Evolutionary conservation across 2,797 vertebrate genomes (phyloP), one percentile per base, ranked within the genome.

Genomic region (Pangasius macronema): DNA sequence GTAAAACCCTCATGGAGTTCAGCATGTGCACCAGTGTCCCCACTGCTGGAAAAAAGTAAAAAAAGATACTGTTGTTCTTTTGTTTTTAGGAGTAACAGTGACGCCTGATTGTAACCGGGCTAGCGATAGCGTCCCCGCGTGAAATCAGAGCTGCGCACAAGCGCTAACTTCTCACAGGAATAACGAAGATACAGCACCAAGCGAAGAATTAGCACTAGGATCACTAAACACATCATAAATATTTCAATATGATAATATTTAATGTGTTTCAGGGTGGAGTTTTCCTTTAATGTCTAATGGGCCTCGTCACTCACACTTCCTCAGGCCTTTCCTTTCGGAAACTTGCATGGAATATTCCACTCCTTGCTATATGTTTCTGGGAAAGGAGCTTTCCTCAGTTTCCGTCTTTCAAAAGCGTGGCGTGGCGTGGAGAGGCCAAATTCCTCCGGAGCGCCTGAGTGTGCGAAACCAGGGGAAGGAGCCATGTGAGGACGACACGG

Each of bases 401-500:
- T 70, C 20, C 65, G 70, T 33, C 65, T 70, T 70, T 70, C 49
- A 70, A 33, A 70, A 55, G 90, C 92, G 90, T 90, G 89, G 90
- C 90, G 89, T 84, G 72, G 90, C 87, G 91, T 18, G 13, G 39
- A 46, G 39, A 46, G 39, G 6, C 59, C 57, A 63, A 91, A 95
- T 95, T 95, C 93, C 94, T 94, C 90, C 85, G 0, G 85, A 93
- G 93, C 93, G 81, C 76, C 90, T 90, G 87, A 94, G 93, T 94
- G 94, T 95, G 91, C 85, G 91, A 89, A 87, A 91, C 91, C 91
- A 89, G 90, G 87, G 91, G 85, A 91, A 92, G 88, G 83, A 93
- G 91, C 91, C 92, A 91, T 89, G 91, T 87, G 90, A 92, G 90
- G 90, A 94, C 92, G 92, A 94, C 93, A 93, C 86, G 91, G 92